Base-by-base conservation (phyloP, 2,113 vertebrate species). In the Sebastes schlegelii region DNA sequence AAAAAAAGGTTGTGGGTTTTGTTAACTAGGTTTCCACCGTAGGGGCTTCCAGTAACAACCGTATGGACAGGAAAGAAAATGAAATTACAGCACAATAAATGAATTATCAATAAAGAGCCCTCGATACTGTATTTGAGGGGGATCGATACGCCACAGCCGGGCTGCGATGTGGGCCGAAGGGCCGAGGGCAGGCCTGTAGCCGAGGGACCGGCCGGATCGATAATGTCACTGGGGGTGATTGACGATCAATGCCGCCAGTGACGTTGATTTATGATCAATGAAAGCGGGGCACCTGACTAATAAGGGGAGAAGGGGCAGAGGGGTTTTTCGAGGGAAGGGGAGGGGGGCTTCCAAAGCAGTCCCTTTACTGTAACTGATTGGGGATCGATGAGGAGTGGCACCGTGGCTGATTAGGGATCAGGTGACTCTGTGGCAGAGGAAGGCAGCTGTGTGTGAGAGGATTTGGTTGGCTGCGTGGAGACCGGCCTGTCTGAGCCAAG, bases 31-130 rank as follows among this genome's bases (percentile, higher is more conserved):
- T 92, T 92, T 89, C 81, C 68, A 84, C 82, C 55, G 49, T 49
- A 64, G 80, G 85, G 79, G 73, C 74, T 92, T 93, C 88, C 90
- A 92, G 90, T 90, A 93, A 93, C 92, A 92, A 92, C 83, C 46
- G 62, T 84, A 93, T 85, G 88, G 91, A 93, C 90, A 91, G 86
- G 48, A 88, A 90, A 91, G 89, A 91, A 93, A 95, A 94, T 95
- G 86, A 93, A 95, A 94, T 95, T 94, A 94, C 92, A 92, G 79
- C 79, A 89, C 86, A 88, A 93, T 93, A 92, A 91, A 94, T 94
- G 82, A 93, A 93, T 93, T 91, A 92, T 92, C 92, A 93, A 94
- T 94, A 93, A 64, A 89, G 84, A 88, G 79, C 80, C 86, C 86
- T 94, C 90, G 76, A 94, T 93, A 93, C 88, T 92, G 85, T 91